These are phyloP conservation scores for Megatriorchis doriae DNA, from an alignment of 2,113 vertebrate genomes.

Conservation along the genomic window DNA sequence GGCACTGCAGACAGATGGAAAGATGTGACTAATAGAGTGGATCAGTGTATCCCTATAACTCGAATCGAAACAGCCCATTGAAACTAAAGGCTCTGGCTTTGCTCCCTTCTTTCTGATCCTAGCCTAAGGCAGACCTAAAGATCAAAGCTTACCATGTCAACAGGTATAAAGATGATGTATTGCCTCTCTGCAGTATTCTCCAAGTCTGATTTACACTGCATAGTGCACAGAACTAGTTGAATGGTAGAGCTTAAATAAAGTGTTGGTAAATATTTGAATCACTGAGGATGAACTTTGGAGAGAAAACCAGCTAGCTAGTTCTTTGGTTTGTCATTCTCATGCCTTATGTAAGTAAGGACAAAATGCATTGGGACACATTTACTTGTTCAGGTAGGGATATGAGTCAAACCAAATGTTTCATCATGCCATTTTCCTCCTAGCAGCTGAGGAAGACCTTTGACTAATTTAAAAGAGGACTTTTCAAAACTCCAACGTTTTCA, in stretches of 20 bases:
- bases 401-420: not conserved
- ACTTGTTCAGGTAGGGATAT: not conserved
- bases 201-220: not conserved
- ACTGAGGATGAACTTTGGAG: not conserved
- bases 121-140: not conserved
- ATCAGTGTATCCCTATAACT: not conserved
- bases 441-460: not conserved
- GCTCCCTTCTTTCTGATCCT: not conserved
- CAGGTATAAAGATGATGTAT: not conserved
- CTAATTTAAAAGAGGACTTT: not conserved
- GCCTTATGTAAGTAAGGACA: not conserved
- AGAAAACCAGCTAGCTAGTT: not conserved
- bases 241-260: not conserved
- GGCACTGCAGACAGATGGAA: not conserved
- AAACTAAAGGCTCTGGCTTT: not conserved
- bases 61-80: not conserved
- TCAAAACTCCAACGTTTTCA: not conserved
- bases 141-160: conserved; percentile 5
- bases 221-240: not conserved
- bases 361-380: not conserved
- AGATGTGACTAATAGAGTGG: not conserved
- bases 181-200: not conserved
- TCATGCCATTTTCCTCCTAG: not conserved
- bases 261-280: not conserved
- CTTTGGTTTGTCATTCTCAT: not conserved